phyloP scores from a whole-genome alignment of 2,797 vertebrate genomes.

The Vireo griseus region DNA sequence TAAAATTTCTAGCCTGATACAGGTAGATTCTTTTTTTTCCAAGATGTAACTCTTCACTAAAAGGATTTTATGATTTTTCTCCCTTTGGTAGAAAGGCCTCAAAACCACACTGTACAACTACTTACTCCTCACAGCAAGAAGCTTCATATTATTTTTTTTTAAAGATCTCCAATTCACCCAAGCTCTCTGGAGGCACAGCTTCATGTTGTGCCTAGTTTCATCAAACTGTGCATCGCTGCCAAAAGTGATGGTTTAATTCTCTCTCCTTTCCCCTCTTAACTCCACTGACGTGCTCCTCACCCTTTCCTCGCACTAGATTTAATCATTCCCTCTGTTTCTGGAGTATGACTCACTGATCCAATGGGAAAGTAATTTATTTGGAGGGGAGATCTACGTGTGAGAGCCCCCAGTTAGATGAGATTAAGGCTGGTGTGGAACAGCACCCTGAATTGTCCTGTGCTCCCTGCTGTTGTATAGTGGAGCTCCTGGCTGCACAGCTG shows the following conservation, averaged over 20 bases:
- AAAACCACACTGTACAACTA: not conserved
- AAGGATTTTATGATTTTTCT: not conserved
- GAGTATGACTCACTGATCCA: constrained; percentile 15
- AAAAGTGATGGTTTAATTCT: constrained; percentile 30
- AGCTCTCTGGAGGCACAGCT: not conserved
- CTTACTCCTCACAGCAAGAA: not conserved
- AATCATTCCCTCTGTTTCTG: not conserved
- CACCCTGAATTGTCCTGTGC: not conserved
- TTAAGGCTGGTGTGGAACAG: not conserved
- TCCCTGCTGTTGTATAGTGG: not conserved
- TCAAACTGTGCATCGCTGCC: not conserved
- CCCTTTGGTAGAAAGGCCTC: not conserved
- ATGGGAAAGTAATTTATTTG: constrained; percentile 14
- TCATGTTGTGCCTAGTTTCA: constrained; percentile 36
- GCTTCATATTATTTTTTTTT: not conserved
- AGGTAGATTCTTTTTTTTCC: not conserved
- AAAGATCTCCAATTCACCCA: not conserved
- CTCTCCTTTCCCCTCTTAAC: not conserved
- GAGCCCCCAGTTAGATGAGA: not conserved
- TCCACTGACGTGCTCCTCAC: not conserved
- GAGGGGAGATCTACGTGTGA: not conserved
- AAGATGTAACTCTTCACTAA: not conserved
- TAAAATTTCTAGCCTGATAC: not conserved
- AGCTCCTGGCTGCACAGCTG: constrained; percentile 26
- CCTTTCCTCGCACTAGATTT: not conserved